A percentile compares a stretch with the other conserved stretches of the same genome.
Evolutionary conservation across 2,888 invertebrate genomes (phyloP).

Genomic region (Tiphia femorata): DNA sequence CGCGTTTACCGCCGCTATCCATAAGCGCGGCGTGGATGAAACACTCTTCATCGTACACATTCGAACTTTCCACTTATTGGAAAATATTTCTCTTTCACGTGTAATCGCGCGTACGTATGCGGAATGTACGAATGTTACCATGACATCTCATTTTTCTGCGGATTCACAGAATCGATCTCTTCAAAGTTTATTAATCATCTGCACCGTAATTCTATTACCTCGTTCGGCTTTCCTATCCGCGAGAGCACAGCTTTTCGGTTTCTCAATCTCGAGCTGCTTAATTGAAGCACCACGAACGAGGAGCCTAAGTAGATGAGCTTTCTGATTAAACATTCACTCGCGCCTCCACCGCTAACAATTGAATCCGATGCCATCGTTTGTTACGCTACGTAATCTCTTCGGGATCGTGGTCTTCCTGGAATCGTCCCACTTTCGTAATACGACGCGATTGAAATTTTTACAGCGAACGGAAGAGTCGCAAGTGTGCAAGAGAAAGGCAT

Average conservation of each 20-base stretch:
- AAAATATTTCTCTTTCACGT: too few relatives aligned
- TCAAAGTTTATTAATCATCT: constrained; percentile 33
- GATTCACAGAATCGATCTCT: background rate
- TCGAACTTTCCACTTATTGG: too few relatives aligned
- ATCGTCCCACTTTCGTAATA: background rate
- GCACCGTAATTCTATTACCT: constrained; percentile 26
- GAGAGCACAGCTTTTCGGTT: constrained; percentile 15
- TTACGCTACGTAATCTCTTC: background rate
- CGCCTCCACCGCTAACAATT: constrained; percentile 16
- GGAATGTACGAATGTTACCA: too few relatives aligned
- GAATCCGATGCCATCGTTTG: constrained; percentile 18
- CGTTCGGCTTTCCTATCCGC: constrained; percentile 1
- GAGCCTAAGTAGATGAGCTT: constrained; percentile 37
- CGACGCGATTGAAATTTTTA: too few relatives aligned
- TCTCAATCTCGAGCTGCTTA: constrained; percentile 20
- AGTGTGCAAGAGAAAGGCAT: too few relatives aligned
- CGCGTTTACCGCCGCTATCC: too few relatives aligned
- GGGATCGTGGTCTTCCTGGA: background rate
- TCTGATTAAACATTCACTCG: constrained; percentile 35
- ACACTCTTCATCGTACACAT: too few relatives aligned
- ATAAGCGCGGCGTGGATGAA: too few relatives aligned
- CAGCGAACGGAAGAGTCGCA: too few relatives aligned
- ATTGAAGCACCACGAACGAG: constrained; percentile 32
- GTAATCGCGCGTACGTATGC: too few relatives aligned
- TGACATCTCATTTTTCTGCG: too few relatives aligned